Conservation (phyloP, 2,888 invertebrate genomes). For the Steinernema carpocapsae region DNA sequence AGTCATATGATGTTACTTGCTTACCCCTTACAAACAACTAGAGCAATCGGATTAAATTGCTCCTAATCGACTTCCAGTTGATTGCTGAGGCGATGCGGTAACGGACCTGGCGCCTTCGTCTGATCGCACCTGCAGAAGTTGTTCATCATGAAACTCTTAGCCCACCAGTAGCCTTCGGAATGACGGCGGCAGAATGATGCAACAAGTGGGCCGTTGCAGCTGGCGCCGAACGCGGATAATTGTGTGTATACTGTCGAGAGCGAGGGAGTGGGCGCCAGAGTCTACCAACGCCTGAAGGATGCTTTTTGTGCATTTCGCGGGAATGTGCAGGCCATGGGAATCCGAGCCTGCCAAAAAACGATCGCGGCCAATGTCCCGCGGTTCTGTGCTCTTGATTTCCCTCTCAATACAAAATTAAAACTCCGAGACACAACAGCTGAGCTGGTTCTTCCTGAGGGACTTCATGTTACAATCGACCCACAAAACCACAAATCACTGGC, state of each 20-base stretch:
- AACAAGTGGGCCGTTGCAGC: conserved; percentile 30
- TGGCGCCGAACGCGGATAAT: conserved; percentile 23
- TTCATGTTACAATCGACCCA: too few relatives aligned
- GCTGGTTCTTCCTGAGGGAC: not conserved
- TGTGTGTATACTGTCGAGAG: conserved; percentile 16
- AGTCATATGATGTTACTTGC: conserved; percentile 30
- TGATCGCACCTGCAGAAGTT: conserved; percentile 12
- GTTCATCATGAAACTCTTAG: not conserved
- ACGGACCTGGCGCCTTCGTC: not conserved
- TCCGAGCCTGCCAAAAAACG: not conserved
- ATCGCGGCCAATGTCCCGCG: not conserved
- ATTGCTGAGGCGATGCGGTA: not conserved
- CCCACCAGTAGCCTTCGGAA: not conserved
- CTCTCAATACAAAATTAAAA: not conserved
- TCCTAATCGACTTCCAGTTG: not conserved
- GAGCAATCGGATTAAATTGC: conserved; percentile 23
- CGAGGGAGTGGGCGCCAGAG: not conserved
- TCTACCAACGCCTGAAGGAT: not conserved
- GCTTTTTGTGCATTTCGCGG: conserved; percentile 25
- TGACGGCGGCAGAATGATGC: conserved; percentile 12
- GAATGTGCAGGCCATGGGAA: conserved; percentile 22
- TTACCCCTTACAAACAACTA: conserved; percentile 10
- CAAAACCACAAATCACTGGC: too few relatives aligned
- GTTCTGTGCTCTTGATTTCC: not conserved
- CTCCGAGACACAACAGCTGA: conserved; percentile 2